Evolutionary conservation across 1,140 invertebrate species (phyloP), one percentile per base, ranked within the genome.

Genomic region (Orchesella cincta): DNA sequence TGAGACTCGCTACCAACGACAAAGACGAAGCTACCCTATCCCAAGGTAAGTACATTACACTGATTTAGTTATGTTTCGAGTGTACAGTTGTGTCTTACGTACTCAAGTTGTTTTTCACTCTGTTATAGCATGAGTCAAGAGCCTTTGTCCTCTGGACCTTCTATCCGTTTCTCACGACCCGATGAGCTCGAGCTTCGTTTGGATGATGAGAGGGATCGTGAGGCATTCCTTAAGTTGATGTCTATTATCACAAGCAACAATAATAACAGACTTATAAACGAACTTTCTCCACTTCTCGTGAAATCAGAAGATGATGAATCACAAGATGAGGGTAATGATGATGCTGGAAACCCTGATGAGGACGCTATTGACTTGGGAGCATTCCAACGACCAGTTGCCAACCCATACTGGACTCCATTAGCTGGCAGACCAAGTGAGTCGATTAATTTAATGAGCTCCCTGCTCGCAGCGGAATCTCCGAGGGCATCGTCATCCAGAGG

Each of bases 121-220:
- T n/a, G n/a, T n/a, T n/a, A n/a, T n/a, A n/a, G n/a, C n/a, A n/a
- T n/a, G n/a, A n/a, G n/a, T n/a, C n/a, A n/a, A n/a, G n/a, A n/a
- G n/a, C n/a, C n/a, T n/a, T 1, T 67, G 34, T 33, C 67, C 23
- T 3, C 31, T 51, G 75, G 70, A 0, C 31, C 70, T 1, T 70
- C 62, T 12, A 29, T 29, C 29, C 33, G 33, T 20, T 71, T 33
- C 23, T 0, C 23, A 20, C 31, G 31, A 33, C 75, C 76, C 20
- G 76, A 73, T 33, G 76, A 77, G 62, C 34, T 77, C 18, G 76
- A 77, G 62, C 35, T 77, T 54, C 34, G 71, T 23, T 64, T 77
- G 71, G 71, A 77, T 51, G 71, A 77, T 28, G 54, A 73, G 1
- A n/a, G 46, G 3, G 76, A 77, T 14, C 39, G 71, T 23, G 76